A percentile compares a stretch with the other conserved stretches of the same genome.
Conservation (phyloP, 2,888 invertebrate species). For the Lasioglossum malachurum region DNA sequence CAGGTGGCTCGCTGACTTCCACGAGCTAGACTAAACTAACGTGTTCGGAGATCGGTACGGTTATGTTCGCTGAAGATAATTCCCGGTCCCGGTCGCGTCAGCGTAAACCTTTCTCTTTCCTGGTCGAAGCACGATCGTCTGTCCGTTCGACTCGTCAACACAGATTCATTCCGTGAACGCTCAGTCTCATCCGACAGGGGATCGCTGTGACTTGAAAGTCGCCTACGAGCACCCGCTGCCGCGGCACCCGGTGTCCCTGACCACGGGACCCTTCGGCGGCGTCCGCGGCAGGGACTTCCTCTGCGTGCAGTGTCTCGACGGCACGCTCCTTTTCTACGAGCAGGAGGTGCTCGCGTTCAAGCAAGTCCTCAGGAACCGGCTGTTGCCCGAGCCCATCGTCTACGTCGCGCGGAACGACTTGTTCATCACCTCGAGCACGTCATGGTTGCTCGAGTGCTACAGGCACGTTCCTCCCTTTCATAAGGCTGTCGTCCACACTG, state of each 20-base stretch:
- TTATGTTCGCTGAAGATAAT: neutral
- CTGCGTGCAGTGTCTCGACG: slow-evolving; percentile 96
- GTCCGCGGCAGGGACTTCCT: slow-evolving; percentile 94
- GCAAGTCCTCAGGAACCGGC: slow-evolving; percentile 91
- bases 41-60: neutral
- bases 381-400: slow-evolving; percentile 93
- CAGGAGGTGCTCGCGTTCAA: slow-evolving; percentile 96
- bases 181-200: slow-evolving; percentile 85
- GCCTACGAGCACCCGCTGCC: slow-evolving; percentile 93
- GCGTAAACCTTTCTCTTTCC: neutral
- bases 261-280: slow-evolving; percentile 94
- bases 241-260: slow-evolving; percentile 91
- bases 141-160: neutral
- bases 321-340: slow-evolving; percentile 95
- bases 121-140: neutral
- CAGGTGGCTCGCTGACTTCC: neutral
- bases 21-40: neutral
- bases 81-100: neutral
- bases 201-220: slow-evolving; percentile 89
- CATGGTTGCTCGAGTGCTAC: slow-evolving; percentile 94
- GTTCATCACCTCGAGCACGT: slow-evolving; percentile 93
- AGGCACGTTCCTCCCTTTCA: slow-evolving; percentile 86
- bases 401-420: slow-evolving; percentile 93
- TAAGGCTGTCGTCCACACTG: neutral
- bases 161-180: neutral